Conservation (phyloP, 2,113 vertebrate genomes). For the Daubentonia madagascariensis region DNA sequence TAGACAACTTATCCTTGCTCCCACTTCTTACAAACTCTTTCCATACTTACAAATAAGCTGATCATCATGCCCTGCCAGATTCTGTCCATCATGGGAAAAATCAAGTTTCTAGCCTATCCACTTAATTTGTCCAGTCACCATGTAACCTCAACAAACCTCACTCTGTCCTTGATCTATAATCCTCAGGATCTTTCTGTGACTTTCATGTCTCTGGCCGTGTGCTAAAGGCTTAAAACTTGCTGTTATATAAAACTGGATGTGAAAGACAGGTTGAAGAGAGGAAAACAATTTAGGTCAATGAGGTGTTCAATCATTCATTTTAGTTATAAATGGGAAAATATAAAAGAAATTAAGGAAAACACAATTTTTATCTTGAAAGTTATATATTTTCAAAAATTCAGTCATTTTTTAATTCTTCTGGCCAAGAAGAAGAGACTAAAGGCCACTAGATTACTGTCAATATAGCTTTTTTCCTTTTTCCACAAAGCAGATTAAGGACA, state of each 20-base stretch:
- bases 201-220: not conserved
- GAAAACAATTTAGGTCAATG: not conserved
- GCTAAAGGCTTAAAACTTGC: not conserved
- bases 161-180: not conserved
- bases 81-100: not conserved
- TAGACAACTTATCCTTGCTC: not conserved
- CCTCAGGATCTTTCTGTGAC: not conserved
- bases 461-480: not conserved
- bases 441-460: not conserved
- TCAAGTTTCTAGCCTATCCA: not conserved
- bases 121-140: not conserved
- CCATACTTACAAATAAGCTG: not conserved
- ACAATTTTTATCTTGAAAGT: not conserved
- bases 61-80: not conserved
- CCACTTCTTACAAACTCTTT: not conserved
- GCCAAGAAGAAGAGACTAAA: not conserved
- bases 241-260: not conserved
- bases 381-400: not conserved
- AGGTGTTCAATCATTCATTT: not conserved
- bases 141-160: not conserved
- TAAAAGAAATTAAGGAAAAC: not conserved
- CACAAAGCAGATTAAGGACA: not conserved
- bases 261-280: not conserved
- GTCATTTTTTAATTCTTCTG: not conserved
- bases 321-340: not conserved